Evolutionary conservation across 2,888 invertebrate species (phyloP), one percentile per base, ranked within the genome.

Genomic region (Gnatocerus cornutus): DNA sequence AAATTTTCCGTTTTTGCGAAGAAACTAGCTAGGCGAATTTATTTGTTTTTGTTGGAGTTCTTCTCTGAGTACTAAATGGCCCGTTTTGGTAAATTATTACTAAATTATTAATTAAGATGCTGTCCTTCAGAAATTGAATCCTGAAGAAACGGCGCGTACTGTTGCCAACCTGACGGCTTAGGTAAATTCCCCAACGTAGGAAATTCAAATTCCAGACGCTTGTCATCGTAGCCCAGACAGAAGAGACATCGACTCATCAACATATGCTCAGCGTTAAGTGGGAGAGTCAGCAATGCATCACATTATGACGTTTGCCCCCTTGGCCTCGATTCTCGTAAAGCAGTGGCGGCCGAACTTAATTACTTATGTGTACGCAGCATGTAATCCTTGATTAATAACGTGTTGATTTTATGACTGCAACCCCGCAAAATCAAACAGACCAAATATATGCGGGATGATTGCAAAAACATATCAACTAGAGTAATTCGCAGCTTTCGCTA

Each of bases 231-330:
- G 46, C 45, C 53, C 63, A 75, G 73, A 74, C 73, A 71, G 65
- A 65, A 74, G 77, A 74, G 68, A 76, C 78, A 78, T 76, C 76
- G 77, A 74, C 66, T 78, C 78, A 78, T 76, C 76, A 71, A 74
- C 79, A 78, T 79, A 76, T 78, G 77, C 73, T 73, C 73, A 63
- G 72, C 76, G 53, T 76, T 74, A 78, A 80, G 79, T 79, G 78
- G 81, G 79, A 79, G 79, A 80, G 77, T 73, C 77, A 73, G 72
- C 70, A 77, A 77, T 77, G 77, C 76, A 79, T 78, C 77, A 76
- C 76, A 76, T 75, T 77, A 76, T 78, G 76, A 62, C 71, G 72
- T 64, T 71, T 77, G 77, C 73, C 77, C 77, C 74, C 76, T 73
- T 71, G 76, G 74, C 78, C 78, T 77, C 76, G 77, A 76, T 74